These are phyloP conservation scores for Ophioninae sp. DNA, from an alignment of 2,888 invertebrate species.

Conservation along the genomic window DNA sequence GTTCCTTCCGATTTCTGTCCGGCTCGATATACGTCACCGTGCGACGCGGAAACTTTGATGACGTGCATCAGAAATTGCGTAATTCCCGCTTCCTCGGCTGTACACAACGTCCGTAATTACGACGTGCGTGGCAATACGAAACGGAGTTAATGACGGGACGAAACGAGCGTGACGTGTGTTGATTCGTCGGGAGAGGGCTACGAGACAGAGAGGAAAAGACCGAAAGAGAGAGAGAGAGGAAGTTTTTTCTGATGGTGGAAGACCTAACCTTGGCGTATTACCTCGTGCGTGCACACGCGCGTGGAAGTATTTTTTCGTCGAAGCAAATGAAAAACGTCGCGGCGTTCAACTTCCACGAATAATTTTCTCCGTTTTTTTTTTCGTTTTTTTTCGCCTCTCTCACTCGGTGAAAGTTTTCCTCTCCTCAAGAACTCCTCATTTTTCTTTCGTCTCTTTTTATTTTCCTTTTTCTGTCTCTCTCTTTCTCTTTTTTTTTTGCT, in stretches of 20 bases:
- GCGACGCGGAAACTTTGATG: constrained; percentile 25
- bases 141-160: constrained; percentile 58
- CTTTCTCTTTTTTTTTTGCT: neutral
- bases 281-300: constrained; percentile 55
- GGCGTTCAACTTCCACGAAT: constrained; percentile 20
- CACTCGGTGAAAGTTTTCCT: constrained; percentile 23
- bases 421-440: too few species aligned
- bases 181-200: constrained; percentile 30
- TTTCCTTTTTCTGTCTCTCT: constrained; percentile 11
- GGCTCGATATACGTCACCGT: constrained; percentile 19
- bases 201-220: constrained; percentile 11
- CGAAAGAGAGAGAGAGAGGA: constrained; percentile 1
- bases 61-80: constrained; percentile 45
- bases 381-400: neutral
- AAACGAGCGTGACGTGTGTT: constrained; percentile 55
- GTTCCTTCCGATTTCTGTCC: too few species aligned
- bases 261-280: constrained; percentile 51
- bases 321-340: constrained; percentile 7
- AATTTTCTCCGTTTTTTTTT: neutral
- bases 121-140: constrained; percentile 32
- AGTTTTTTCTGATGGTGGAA: constrained; percentile 39
- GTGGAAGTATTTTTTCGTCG: constrained; percentile 53
- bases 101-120: constrained; percentile 25
- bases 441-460: neutral
- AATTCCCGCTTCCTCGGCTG: constrained; percentile 25